Evolutionary conservation across 2,797 vertebrate species (phyloP).

Genomic region (Menidia menidia): DNA sequence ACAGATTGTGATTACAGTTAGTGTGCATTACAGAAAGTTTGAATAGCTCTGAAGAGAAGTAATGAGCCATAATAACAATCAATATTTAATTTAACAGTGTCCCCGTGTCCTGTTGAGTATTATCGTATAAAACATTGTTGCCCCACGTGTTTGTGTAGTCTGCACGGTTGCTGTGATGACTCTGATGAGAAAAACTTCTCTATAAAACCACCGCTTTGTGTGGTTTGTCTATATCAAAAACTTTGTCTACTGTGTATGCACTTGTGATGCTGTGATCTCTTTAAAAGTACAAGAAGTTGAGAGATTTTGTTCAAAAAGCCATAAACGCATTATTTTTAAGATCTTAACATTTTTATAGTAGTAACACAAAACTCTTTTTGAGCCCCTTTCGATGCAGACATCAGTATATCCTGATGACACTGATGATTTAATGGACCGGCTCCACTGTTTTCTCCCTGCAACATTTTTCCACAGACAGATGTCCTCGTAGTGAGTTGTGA

Average conservation of each 20-base stretch:
- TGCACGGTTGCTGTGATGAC: conserved; percentile 15
- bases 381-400: not conserved
- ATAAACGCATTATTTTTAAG: conserved; percentile 3
- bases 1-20: too few species aligned
- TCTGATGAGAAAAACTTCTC: not conserved
- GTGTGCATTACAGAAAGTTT: too few species aligned
- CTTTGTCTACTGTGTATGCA: not conserved
- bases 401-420: not conserved
- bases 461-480: conserved; percentile 85
- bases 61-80: too few species aligned
- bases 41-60: too few species aligned
- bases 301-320: not conserved
- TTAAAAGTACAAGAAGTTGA: too few species aligned
- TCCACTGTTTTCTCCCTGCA: conserved; percentile 6
- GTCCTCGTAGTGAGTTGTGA: conserved; percentile 95
- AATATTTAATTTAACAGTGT: not conserved
- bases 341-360: conserved; percentile 2
- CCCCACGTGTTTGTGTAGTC: conserved; percentile 37
- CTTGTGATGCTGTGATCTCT: too few species aligned
- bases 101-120: not conserved
- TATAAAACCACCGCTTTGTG: conserved; percentile 2
- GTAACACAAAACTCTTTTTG: not conserved
- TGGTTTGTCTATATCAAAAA: conserved; percentile 21
- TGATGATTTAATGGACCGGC: not conserved
- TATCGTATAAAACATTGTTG: conserved; percentile 1